Conservation (phyloP, 2,888 invertebrate genomes). For the Cosmia trapezina region DNA sequence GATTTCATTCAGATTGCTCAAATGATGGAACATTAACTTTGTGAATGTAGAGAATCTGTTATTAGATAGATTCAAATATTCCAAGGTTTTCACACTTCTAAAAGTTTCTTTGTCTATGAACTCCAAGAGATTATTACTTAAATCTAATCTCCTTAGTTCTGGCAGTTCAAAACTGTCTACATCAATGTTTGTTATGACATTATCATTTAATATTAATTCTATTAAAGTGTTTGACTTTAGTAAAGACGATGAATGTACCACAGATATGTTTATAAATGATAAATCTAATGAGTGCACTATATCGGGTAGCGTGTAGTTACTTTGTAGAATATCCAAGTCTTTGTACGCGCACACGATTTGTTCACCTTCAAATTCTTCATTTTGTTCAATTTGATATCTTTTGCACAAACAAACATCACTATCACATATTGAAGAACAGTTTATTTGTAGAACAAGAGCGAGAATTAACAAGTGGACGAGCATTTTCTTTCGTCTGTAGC, state of each 20-base stretch:
- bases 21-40: constrained; percentile 80
- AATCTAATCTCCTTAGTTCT: constrained; percentile 80
- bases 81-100: constrained; percentile 78
- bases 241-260: constrained; percentile 68
- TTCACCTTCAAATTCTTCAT: constrained; percentile 75
- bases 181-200: constrained; percentile 76
- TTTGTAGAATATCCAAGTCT: constrained; percentile 61
- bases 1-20: constrained; percentile 81
- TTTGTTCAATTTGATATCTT: constrained; percentile 65
- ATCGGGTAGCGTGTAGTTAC: constrained; percentile 74
- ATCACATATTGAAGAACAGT: constrained; percentile 77
- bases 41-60: constrained; percentile 83
- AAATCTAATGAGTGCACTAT: constrained; percentile 78
- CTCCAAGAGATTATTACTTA: constrained; percentile 82
- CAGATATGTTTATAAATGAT: constrained; percentile 79
- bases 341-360: constrained; percentile 79
- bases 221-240: constrained; percentile 75
- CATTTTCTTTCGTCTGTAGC: constrained; percentile 66
- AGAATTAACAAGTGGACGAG: constrained; percentile 63
- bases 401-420: constrained; percentile 73
- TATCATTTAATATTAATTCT: constrained; percentile 77
- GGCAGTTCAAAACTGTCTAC: constrained; percentile 76
- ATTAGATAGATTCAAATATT: constrained; percentile 84
- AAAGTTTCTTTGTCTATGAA: constrained; percentile 81
- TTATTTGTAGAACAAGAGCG: constrained; percentile 65